Evolutionary conservation across 2,113 vertebrate genomes (phyloP), one percentile per base, ranked within the genome.

Genomic region (Toxostoma redivivum): DNA sequence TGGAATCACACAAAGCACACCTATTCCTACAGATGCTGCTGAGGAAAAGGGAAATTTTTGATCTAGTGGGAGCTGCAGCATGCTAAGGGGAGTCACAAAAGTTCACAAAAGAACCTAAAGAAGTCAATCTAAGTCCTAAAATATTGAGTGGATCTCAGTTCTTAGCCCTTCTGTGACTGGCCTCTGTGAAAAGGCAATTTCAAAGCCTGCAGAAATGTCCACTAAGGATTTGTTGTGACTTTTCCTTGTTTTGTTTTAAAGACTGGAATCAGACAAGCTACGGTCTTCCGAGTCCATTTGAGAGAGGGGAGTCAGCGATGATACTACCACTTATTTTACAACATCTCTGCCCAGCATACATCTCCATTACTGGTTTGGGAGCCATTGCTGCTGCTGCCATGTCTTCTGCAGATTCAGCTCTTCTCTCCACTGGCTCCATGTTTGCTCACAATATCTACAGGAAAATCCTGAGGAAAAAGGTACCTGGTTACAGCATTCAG

Each of bases 261-360:
- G 98, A 98, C 90, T 98, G 98, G 98, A 99, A 98, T 95, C 97
- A 98, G 96, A 98, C 98, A 78, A 96, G 62, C 31, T 98, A 98
- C 1, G 98, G 98, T 62, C 95, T 98, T 47, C 98, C 97, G 1
- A 95, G 97, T 62, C 98, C 98, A 15, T 95, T 94, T 0, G 97
- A 98, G 40, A 98, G 97, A 86, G 97, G 97, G 27, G 98, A 98
- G 74, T 97, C 98, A 1, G 95, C 93, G 0, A 98, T 98, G 95
- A 97, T 98, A 86, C 72, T 98, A 53, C 98, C 98, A 3, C 95
- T 99, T 70, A 97, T 97, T 57, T 94, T 98, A 58, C 97, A 96
- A 10, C 62, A 98, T 53, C 98, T 98, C 57, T 98, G 98, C 82
- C 98, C 98, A 31, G 37, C 44, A 23, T 98, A 97, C 38, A 77